Conservation (phyloP, 1,140 invertebrate genomes). For the Zeugodacus cucurbitae region DNA sequence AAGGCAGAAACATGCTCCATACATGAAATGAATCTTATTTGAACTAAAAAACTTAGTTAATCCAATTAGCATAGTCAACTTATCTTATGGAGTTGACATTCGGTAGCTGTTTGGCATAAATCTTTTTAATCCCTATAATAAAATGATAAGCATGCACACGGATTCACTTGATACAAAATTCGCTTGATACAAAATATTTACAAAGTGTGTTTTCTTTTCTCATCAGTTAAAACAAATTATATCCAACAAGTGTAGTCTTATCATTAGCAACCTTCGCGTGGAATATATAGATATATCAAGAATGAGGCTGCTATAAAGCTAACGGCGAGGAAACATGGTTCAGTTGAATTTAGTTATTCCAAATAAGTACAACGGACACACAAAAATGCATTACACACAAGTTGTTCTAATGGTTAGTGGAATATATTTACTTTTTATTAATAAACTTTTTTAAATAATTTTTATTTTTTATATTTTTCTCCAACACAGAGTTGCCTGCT, state of each 20-base stretch:
- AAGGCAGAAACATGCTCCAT: too few relatives aligned
- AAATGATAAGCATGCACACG: neutral
- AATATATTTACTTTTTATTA: neutral
- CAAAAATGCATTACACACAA: neutral
- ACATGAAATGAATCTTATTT: neutral
- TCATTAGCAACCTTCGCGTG: neutral
- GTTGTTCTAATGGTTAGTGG: neutral
- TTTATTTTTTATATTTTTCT: neutral
- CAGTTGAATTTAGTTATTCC: neutral
- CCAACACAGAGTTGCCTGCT: neutral
- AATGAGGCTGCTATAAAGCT: neutral
- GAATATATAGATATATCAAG: neutral
- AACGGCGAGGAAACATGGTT: neutral
- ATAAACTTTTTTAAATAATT: neutral
- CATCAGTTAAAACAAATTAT: neutral
- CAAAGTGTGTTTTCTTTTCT: neutral
- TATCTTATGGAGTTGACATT: too few relatives aligned
- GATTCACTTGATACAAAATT: neutral
- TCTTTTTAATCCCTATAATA: neutral
- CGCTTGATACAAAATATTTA: neutral
- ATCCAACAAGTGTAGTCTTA: neutral
- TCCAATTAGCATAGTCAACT: neutral
- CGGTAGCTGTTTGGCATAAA: constrained; percentile 37
- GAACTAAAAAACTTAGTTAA: neutral
- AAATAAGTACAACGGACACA: neutral